Percentiles rank a stretch among this genome's conserved stretches.
Conservation (phyloP, 37 sponge, comb jelly and placozoan genomes). For the Amphimedon queenslandica region DNA sequence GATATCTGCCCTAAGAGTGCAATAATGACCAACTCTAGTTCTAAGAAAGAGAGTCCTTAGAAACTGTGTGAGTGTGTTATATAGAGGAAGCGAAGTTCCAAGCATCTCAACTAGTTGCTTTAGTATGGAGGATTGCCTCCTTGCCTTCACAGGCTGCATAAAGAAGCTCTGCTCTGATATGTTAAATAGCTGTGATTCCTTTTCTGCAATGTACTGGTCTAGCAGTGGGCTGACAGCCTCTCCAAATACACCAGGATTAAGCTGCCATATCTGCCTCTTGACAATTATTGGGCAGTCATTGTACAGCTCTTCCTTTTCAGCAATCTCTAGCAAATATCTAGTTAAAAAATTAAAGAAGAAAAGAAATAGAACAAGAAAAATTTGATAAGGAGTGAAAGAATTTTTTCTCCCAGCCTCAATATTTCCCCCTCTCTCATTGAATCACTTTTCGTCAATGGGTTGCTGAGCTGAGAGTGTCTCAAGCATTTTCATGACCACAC, state of each 20-base stretch:
- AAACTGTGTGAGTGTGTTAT: slow-evolving; percentile 81
- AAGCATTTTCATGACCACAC: slow-evolving; percentile 55
- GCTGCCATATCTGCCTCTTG: slow-evolving; percentile 89
- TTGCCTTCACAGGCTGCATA: slow-evolving; percentile 50
- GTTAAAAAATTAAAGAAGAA: too few species aligned
- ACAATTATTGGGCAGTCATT: slow-evolving; percentile 66
- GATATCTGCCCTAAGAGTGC: slow-evolving; percentile 88
- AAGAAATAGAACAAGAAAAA: too few species aligned
- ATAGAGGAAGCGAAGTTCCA: slow-evolving; percentile 72
- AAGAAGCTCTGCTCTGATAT: slow-evolving; percentile 53
- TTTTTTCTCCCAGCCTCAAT: too few species aligned
- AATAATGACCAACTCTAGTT: slow-evolving; percentile 82
- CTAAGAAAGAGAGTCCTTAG: slow-evolving; percentile 80
- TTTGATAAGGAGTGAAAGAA: too few species aligned
- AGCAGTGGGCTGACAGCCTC: slow-evolving; percentile 92
- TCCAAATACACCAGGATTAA: slow-evolving; percentile 84
- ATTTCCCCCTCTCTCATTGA: too few species aligned
- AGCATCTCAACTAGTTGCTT: slow-evolving; percentile 79
- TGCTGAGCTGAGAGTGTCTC: slow-evolving; percentile 54
- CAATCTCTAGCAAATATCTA: slow-evolving; percentile 64
- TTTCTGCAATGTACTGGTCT: slow-evolving; percentile 90
- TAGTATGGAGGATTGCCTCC: slow-evolving; percentile 71
- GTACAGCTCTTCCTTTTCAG: slow-evolving; percentile 73
- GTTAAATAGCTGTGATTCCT: slow-evolving; percentile 65
- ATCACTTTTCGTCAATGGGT: too few species aligned